These are phyloP conservation scores for Vanacampus margaritifer DNA, from an alignment of 2,113 vertebrate genomes.

Conservation along the genomic window DNA sequence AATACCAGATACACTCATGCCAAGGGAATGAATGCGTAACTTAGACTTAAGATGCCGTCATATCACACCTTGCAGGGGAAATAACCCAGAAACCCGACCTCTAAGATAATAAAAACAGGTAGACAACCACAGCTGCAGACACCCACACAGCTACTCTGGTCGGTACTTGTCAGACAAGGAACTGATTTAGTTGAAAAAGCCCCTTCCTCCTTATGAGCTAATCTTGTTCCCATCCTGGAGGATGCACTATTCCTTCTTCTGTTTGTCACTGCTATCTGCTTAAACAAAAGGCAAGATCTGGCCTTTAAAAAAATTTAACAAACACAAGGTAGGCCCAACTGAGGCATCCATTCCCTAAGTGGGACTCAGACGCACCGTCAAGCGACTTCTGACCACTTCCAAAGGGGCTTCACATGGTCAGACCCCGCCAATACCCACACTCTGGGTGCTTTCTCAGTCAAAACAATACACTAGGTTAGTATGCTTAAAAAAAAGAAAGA, in stretches of 20 bases:
- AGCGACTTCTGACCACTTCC: constrained; percentile 26
- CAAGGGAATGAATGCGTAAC: too few species aligned
- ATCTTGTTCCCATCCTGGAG: constrained; percentile 45
- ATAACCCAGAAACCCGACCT: constrained; percentile 31
- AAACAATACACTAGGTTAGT: constrained; percentile 51
- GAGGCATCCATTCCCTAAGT: constrained; percentile 44
- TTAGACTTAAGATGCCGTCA: not conserved
- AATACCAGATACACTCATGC: too few species aligned
- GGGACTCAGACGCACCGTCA: constrained; percentile 56
- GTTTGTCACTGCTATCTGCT: constrained; percentile 45
- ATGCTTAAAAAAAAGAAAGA: constrained; percentile 43
- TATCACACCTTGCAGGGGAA: not conserved
- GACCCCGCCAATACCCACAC: constrained; percentile 42
- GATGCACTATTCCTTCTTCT: constrained; percentile 43
- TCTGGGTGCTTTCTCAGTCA: constrained; percentile 45
- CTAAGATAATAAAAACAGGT: constrained; percentile 18
- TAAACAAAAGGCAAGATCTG: constrained; percentile 55
- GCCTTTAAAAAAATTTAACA: constrained; percentile 58
- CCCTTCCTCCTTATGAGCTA: constrained; percentile 32
- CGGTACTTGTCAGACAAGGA: constrained; percentile 16
- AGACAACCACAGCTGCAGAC: constrained; percentile 17
- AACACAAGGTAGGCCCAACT: constrained; percentile 35
- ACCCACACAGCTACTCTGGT: not conserved
- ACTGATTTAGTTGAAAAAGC: constrained; percentile 25
- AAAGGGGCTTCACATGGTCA: constrained; percentile 13